Evolutionary conservation across 2,797 vertebrate species (phyloP).

Genomic region (Darevskia mixta): DNA sequence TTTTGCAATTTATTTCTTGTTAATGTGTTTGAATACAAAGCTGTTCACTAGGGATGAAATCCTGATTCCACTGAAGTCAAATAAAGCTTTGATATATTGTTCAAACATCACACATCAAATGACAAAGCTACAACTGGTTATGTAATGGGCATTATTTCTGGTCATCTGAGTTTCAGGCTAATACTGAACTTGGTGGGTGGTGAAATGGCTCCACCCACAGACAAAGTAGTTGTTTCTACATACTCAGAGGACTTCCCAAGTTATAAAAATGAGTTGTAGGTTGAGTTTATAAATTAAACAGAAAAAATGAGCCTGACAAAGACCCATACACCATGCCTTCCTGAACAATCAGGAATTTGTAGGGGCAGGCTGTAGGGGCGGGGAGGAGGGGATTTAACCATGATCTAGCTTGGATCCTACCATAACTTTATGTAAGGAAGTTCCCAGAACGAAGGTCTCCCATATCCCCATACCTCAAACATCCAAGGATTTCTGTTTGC

Average conservation of each 20-base stretch:
- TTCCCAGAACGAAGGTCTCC: background rate
- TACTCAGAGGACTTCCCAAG: too few species aligned
- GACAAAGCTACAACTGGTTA: background rate
- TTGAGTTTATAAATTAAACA: too few species aligned
- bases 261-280: too few species aligned
- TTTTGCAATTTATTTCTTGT: slow-evolving; percentile 47
- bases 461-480: background rate
- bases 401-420: background rate
- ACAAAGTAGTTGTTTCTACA: too few species aligned
- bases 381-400: too few species aligned
- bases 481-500: background rate
- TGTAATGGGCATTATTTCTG: background rate
- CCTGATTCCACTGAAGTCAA: slow-evolving; percentile 23
- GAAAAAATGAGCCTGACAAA: background rate
- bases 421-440: background rate
- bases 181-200: background rate
- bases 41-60: slow-evolving; percentile 27
- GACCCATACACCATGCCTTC: background rate
- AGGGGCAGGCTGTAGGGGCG: background rate
- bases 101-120: slow-evolving; percentile 5
- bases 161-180: background rate
- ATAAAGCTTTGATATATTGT: slow-evolving; percentile 12
- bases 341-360: background rate
- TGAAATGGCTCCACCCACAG: too few species aligned
- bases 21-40: slow-evolving; percentile 23